Percentiles rank a stretch among this genome's conserved stretches.
These are phyloP conservation scores for Diadegma fenestrale DNA, from an alignment of 2,888 invertebrate genomes.

Conservation along the genomic window DNA sequence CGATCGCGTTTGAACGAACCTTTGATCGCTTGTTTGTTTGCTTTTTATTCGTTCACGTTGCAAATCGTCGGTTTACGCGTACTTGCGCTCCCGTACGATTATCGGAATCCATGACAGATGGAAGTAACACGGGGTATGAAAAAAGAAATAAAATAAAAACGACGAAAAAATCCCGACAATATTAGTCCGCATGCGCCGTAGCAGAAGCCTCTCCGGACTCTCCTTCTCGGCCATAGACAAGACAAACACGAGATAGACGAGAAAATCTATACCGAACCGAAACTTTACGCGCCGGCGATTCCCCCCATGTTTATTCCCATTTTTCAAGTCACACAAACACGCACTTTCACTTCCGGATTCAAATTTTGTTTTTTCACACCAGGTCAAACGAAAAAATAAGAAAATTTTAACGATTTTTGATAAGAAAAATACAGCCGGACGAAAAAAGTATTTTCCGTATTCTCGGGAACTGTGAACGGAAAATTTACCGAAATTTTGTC, in stretches of 20 bases:
- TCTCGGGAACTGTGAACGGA: neutral
- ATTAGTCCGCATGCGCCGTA: conserved; percentile 79
- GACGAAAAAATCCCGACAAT: conserved; percentile 42
- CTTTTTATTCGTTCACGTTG: conserved; percentile 74
- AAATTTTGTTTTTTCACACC: neutral
- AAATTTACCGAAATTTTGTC: neutral
- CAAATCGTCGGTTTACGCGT: conserved; percentile 78
- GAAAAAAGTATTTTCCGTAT: neutral
- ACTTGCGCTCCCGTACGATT: conserved; percentile 80
- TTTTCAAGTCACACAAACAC: neutral
- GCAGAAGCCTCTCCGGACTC: conserved; percentile 73
- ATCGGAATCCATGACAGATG: conserved; percentile 83
- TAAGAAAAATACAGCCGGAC: too few species aligned
- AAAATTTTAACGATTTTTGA: too few species aligned
- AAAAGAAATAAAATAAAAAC: conserved; percentile 41
- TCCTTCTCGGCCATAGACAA: conserved; percentile 58
- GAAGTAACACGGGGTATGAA: conserved; percentile 68
- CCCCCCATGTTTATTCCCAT: neutral
- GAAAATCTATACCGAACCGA: conserved; percentile 35
- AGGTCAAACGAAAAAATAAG: neutral
- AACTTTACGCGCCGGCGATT: neutral
- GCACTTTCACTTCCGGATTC: neutral
- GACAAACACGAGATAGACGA: conserved; percentile 54
- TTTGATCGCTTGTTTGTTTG: conserved; percentile 25
- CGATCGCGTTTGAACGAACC: conserved; percentile 8